phyloP scores from a whole-genome alignment of 2,113 vertebrate genomes.

The Chloropsis hardwickii region DNA sequence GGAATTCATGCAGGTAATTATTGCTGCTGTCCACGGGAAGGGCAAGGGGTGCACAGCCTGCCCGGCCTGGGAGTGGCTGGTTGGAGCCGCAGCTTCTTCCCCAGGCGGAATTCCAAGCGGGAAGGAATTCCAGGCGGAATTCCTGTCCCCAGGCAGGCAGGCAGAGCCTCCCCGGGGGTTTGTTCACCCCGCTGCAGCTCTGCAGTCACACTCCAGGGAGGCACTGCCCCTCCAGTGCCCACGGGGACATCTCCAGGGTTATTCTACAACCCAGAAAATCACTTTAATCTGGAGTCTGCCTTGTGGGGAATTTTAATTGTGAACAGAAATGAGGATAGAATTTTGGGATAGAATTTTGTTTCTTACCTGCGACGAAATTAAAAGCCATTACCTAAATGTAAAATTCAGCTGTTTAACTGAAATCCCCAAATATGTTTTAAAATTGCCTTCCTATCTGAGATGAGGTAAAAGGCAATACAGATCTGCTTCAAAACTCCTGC shows the following conservation, averaged over 20 bases:
- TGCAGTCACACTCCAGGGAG: background rate
- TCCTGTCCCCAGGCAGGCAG: too few relatives aligned
- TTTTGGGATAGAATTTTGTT: background rate
- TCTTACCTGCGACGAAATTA: background rate
- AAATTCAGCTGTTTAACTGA: background rate
- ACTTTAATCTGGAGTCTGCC: background rate
- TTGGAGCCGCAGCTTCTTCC: background rate
- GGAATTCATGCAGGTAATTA: background rate
- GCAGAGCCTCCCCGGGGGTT: background rate
- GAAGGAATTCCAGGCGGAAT: too few relatives aligned
- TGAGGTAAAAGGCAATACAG: background rate
- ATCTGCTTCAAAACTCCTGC: background rate
- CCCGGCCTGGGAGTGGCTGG: accelerated
- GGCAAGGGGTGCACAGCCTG: background rate
- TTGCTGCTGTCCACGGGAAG: background rate
- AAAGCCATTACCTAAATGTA: background rate
- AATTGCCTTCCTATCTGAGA: background rate
- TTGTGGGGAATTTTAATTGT: background rate
- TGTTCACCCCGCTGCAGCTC: background rate
- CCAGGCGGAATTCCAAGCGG: background rate
- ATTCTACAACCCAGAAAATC: background rate
- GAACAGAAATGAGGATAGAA: background rate
- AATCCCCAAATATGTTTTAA: background rate
- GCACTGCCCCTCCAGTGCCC: background rate
- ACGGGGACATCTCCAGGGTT: background rate